phyloP scores from a whole-genome alignment of 2,888 invertebrate species.

The Stenchaetothrips biformis region DNA sequence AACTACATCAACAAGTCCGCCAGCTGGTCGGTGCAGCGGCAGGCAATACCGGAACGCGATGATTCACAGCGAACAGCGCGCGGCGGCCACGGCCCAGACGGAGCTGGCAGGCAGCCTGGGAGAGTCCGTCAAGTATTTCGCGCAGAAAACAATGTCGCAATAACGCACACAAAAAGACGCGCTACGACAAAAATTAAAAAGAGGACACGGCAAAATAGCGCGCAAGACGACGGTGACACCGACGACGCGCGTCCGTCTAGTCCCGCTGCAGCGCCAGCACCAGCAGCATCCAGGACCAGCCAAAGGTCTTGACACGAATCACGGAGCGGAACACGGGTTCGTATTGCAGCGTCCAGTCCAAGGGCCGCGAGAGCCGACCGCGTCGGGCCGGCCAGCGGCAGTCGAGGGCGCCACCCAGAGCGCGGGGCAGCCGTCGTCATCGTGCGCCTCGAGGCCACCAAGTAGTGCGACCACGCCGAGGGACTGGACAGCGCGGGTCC shows the following conservation, averaged over 20 bases:
- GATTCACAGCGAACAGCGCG: not conserved
- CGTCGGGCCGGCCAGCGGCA: too few relatives aligned
- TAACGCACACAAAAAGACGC: too few relatives aligned
- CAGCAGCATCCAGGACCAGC: not conserved
- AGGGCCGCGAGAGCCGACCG: too few relatives aligned
- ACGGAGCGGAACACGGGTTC: not conserved
- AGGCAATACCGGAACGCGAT: not conserved
- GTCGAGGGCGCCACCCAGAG: too few relatives aligned
- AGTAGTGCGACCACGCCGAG: not conserved
- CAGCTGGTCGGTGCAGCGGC: not conserved
- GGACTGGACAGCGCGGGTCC: not conserved
- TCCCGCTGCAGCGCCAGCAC: not conserved
- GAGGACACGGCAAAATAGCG: not conserved
- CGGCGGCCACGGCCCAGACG: not conserved
- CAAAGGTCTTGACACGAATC: conserved; percentile 14
- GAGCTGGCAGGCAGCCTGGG: not conserved
- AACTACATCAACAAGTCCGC: too few relatives aligned
- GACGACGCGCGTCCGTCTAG: not conserved
- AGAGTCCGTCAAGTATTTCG: too few relatives aligned
- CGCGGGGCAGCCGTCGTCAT: not conserved
- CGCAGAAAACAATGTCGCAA: too few relatives aligned
- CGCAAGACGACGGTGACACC: too few relatives aligned
- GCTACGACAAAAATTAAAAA: too few relatives aligned
- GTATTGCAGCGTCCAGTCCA: not conserved
- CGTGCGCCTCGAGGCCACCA: not conserved